Conservation (phyloP, 1,140 invertebrate species). For the Anoplolepis gracilipes region DNA sequence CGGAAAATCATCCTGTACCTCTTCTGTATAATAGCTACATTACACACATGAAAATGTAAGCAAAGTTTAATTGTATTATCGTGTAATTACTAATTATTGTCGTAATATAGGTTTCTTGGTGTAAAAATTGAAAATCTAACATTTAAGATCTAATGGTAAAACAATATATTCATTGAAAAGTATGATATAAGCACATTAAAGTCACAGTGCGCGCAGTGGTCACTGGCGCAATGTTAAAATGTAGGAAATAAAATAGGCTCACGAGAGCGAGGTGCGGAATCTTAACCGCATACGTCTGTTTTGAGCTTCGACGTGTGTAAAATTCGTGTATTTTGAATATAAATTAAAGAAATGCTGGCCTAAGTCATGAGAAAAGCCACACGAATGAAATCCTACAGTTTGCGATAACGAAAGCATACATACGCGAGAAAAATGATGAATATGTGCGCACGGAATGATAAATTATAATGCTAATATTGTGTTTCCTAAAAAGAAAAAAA, state of each 20-base stretch:
- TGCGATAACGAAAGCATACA: slow-evolving; percentile 14
- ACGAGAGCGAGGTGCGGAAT: slow-evolving; percentile 64
- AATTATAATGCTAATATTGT: slow-evolving; percentile 64
- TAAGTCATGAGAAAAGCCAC: slow-evolving; percentile 69
- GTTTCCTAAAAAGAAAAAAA: slow-evolving; percentile 71
- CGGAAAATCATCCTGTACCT: slow-evolving; percentile 78
- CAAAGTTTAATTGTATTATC: slow-evolving; percentile 83
- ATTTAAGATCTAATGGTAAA: slow-evolving; percentile 81
- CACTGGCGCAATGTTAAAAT: slow-evolving; percentile 67
- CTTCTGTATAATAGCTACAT: slow-evolving; percentile 83
- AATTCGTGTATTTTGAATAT: slow-evolving; percentile 80
- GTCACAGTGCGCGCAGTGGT: slow-evolving; percentile 65
- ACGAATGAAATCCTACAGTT: slow-evolving; percentile 57
- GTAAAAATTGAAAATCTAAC: slow-evolving; percentile 84
- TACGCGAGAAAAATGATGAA: slow-evolving; percentile 55
- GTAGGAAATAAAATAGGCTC: slow-evolving; percentile 70
- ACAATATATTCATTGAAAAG: slow-evolving; percentile 74
- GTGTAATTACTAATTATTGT: slow-evolving; percentile 84
- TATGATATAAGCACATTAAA: slow-evolving; percentile 73
- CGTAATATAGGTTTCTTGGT: slow-evolving; percentile 83
- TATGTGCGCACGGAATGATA: slow-evolving; percentile 62
- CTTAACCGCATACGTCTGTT: slow-evolving; percentile 53
- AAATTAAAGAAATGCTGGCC: slow-evolving; percentile 77
- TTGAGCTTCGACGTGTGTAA: slow-evolving; percentile 67
- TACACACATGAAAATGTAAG: slow-evolving; percentile 80